phyloP scores from a whole-genome alignment of 2,113 vertebrate genomes.

The Emberiza fucata region DNA sequence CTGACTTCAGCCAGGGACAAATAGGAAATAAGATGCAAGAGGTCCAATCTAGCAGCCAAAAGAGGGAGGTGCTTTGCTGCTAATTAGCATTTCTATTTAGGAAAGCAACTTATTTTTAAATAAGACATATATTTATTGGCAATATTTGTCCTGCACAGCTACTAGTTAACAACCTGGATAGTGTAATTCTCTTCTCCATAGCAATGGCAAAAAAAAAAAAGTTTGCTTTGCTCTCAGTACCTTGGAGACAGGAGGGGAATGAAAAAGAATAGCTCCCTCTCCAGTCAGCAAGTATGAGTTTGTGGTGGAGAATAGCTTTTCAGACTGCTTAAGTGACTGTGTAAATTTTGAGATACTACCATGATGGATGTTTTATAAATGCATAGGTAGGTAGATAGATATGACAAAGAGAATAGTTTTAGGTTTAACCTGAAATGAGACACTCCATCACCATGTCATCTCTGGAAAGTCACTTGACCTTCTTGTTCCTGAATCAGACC shows the following conservation, averaged over 20 bases:
- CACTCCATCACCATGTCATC: slow-evolving; percentile 42
- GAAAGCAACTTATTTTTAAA: neutral
- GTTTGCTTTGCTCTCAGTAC: neutral
- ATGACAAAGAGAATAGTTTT: slow-evolving; percentile 38
- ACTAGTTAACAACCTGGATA: neutral
- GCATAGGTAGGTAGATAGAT: slow-evolving; percentile 25
- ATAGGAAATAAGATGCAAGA: neutral
- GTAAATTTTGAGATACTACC: neutral
- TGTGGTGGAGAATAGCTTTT: neutral
- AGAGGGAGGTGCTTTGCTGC: neutral
- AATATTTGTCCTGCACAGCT: neutral
- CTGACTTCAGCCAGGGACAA: neutral
- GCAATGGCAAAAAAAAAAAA: neutral
- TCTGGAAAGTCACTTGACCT: slow-evolving; percentile 32
- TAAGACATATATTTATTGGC: neutral
- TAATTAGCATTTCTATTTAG: neutral
- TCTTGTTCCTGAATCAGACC: slow-evolving; percentile 29
- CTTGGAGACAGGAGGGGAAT: neutral
- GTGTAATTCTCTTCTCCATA: neutral
- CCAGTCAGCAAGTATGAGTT: neutral
- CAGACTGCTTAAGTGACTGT: neutral
- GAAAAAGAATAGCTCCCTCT: slow-evolving; percentile 25
- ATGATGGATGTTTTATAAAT: slow-evolving; percentile 43
- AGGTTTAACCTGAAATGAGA: slow-evolving; percentile 46
- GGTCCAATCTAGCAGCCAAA: neutral